phyloP scores from a whole-genome alignment of 1,140 invertebrate species.

The Bombyx mandarina region DNA sequence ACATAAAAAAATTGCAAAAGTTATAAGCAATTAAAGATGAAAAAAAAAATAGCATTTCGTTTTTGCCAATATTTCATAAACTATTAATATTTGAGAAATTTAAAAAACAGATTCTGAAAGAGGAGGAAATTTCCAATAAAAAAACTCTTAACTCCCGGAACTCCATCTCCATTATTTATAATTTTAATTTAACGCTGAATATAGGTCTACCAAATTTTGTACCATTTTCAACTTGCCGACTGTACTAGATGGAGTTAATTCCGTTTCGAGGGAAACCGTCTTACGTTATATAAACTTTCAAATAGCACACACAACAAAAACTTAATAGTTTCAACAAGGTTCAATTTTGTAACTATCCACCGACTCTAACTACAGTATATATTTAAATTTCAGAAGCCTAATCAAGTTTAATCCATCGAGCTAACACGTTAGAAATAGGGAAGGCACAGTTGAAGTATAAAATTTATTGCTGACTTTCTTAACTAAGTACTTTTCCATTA shows the following conservation, averaged over 20 bases:
- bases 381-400: conserved; percentile 44
- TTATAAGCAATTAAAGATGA: too few species aligned
- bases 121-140: too few species aligned
- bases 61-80: too few species aligned
- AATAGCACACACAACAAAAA: conserved; percentile 24
- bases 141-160: too few species aligned
- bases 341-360: conserved; percentile 25
- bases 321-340: conserved; percentile 27
- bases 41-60: too few species aligned
- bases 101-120: too few species aligned
- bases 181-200: too few species aligned
- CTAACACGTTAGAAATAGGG: conserved; percentile 68
- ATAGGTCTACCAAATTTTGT: too few species aligned
- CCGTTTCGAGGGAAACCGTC: conserved; percentile 11
- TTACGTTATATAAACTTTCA: conserved; percentile 20
- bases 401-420: conserved; percentile 46
- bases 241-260: conserved; percentile 18
- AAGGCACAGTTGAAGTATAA: conserved; percentile 70
- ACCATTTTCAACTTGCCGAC: too few species aligned
- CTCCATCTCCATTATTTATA: too few species aligned
- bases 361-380: conserved; percentile 52
- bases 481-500: conserved; percentile 42
- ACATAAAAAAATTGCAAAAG: too few species aligned
- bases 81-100: too few species aligned
- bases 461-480: conserved; percentile 69